A percentile compares a stretch with the other conserved stretches of the same genome.
phyloP scores from a whole-genome alignment of 2,113 vertebrate genomes.

The Anhinga anhinga region DNA sequence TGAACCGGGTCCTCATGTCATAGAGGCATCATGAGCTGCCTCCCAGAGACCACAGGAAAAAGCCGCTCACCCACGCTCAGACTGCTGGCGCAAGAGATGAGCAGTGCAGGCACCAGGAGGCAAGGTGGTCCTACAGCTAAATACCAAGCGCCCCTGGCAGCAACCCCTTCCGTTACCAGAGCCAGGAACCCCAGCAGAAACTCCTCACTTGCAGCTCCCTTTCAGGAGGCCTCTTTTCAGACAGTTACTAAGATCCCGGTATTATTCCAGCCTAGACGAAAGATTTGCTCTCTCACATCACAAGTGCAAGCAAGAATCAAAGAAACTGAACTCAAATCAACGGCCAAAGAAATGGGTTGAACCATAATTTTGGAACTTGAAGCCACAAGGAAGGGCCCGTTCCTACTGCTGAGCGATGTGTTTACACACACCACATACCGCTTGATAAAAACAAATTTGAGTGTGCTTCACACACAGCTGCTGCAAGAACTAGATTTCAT shows the following conservation, averaged over 20 bases:
- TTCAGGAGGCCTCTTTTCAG: neutral
- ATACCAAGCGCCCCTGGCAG: neutral
- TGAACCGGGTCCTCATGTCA: neutral
- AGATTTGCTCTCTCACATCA: neutral
- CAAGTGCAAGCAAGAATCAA: neutral
- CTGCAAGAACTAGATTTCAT: neutral
- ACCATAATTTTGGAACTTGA: neutral
- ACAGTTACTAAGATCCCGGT: neutral
- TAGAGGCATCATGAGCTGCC: neutral
- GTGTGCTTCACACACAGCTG: neutral
- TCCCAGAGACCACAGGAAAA: neutral
- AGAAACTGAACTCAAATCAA: neutral
- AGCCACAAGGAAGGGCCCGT: neutral
- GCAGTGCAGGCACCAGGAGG: neutral
- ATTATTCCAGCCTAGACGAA: neutral
- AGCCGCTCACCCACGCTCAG: neutral
- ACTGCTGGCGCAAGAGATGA: neutral
- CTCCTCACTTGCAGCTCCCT: neutral
- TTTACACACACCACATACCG: neutral
- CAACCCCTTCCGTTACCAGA: neutral
- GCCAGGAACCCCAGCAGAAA: neutral
- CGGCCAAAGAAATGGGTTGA: neutral
- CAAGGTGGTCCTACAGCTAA: neutral
- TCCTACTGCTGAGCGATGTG: neutral
- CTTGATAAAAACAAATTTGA: neutral